Base-by-base conservation (phyloP, 2,113 vertebrate genomes). In the Camarhynchus parvulus region DNA sequence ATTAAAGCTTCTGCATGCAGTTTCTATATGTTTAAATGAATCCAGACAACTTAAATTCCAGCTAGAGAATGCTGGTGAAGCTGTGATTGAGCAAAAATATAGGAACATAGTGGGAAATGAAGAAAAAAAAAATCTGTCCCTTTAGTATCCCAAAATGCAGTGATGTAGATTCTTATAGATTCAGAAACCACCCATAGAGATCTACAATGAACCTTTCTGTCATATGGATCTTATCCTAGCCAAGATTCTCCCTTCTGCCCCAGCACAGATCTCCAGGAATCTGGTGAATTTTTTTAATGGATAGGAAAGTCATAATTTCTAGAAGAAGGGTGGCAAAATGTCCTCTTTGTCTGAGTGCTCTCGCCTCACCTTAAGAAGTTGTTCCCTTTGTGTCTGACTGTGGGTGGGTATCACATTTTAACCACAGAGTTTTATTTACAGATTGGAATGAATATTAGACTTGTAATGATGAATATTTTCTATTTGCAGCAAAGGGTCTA, bases 381-480 rank as follows among this genome's bases (percentile, higher is more conserved):
- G 24, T 44, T 91, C 39, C 7, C 12, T 67, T 81, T 87, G 39
- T 12, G 8, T 89, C 19, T 16, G 27, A 44, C 31, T 6, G 13
- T 42, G 85, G 12, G 44, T 83, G 53, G 10, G 16, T 27, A 21
- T 52, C 61, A 53, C 0, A 0, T 72, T 93, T 73, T 31, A 86
- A 68, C 25, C 1, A 0, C 11, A 27, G 46, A 73, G 17, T 49
- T 92, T 75, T 92, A 41, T 74, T 83, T 81, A 61, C 53, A 56
- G 23, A 30, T 22, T 11, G 11, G 33, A 27, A 52, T 21, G 13
- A 69, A 37, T 88, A 63, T 70, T 85, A 72, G 47, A n/a, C 8
- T 75, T 90, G 20, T 96, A 96, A 94, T 75, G 27, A 47, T 72
- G 80, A 95, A 89, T 90, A 75, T 93, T 95, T 97, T 96, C 52